A percentile compares a stretch with the other conserved stretches of the same genome.
These are phyloP conservation scores for Myiopsitta monachus DNA, from an alignment of 2,113 vertebrate species.

Conservation along the genomic window DNA sequence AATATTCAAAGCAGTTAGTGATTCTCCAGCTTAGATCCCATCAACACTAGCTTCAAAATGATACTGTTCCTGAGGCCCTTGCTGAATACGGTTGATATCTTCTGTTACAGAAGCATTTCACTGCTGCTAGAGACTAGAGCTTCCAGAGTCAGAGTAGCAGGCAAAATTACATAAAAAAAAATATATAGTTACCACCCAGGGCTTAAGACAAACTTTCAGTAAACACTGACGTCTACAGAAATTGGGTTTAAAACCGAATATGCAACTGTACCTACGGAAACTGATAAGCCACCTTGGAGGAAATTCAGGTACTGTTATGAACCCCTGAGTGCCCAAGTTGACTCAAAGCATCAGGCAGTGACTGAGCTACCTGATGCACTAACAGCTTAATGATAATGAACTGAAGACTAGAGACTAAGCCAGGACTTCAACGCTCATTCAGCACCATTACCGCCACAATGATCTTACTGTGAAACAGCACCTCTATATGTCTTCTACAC, in stretches of 20 bases:
- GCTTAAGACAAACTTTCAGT: not conserved
- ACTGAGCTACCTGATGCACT: not conserved
- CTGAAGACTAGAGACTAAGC: not conserved
- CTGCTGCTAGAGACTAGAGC: not conserved
- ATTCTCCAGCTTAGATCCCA: not conserved
- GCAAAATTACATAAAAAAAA: not conserved
- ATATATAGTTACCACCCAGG: not conserved
- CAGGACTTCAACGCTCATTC: not conserved
- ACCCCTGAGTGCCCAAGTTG: not conserved
- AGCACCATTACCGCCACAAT: not conserved
- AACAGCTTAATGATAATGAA: not conserved
- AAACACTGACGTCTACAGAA: not conserved
- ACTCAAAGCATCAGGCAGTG: not conserved
- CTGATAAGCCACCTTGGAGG: not conserved
- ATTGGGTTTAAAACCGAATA: not conserved
- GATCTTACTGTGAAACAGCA: not conserved
- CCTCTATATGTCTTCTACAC: accelerated
- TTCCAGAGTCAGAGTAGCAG: not conserved
- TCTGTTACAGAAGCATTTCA: not conserved
- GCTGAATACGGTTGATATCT: not conserved
- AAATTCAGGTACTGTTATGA: not conserved
- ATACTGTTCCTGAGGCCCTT: not conserved
- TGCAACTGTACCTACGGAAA: not conserved
- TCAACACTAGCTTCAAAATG: not conserved
- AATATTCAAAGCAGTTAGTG: not conserved